These are phyloP conservation scores for Hypercompe scribonia DNA, from an alignment of 2,888 invertebrate genomes.

Conservation along the genomic window DNA sequence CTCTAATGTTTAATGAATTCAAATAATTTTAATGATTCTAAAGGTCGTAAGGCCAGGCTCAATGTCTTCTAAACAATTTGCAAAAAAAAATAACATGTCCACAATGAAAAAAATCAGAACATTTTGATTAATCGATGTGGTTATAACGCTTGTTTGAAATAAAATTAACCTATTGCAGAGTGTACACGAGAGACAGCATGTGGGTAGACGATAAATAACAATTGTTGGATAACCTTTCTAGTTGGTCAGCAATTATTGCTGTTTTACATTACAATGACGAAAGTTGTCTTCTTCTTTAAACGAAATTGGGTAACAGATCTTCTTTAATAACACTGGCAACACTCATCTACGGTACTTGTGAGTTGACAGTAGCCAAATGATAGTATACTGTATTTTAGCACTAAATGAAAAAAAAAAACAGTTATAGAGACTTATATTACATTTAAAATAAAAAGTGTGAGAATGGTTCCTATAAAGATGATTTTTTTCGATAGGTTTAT, in stretches of 20 bases:
- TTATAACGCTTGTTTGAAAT: conserved; percentile 27
- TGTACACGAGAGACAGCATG: conserved; percentile 22
- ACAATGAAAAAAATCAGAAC: conserved; percentile 3
- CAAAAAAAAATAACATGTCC: conserved; percentile 7
- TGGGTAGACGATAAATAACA: conserved; percentile 37
- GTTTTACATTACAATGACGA: background rate
- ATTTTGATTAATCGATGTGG: conserved; percentile 35
- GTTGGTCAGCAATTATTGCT: conserved; percentile 11
- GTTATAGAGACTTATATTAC: too few species aligned
- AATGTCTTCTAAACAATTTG: conserved; percentile 10
- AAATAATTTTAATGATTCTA: background rate
- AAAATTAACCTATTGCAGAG: conserved; percentile 36
- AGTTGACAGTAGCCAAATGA: background rate
- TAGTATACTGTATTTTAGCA: too few species aligned
- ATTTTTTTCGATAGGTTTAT: too few species aligned
- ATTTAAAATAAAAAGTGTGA: too few species aligned
- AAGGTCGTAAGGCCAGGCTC: background rate
- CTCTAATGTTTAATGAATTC: conserved; percentile 1
- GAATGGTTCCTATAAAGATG: too few species aligned
- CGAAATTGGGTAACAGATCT: background rate
- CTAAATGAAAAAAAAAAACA: too few species aligned
- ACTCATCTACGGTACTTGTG: background rate
- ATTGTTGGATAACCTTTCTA: conserved; percentile 23
- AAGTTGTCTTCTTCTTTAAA: background rate
- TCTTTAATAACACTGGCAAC: background rate